Conservation (phyloP, 2,797 vertebrate genomes). For the Sebastes oblongus region DNA sequence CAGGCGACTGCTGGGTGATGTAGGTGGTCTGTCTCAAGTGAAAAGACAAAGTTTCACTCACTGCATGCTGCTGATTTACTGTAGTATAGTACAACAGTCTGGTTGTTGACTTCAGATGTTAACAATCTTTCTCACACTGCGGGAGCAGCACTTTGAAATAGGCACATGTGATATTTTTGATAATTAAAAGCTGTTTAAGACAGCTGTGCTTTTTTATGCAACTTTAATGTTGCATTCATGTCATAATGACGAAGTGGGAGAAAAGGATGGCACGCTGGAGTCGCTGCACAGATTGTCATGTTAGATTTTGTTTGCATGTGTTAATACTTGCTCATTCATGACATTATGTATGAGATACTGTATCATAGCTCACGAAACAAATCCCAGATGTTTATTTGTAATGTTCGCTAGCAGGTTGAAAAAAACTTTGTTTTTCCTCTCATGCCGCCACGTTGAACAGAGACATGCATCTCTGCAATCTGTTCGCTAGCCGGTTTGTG, state of each 20-base stretch:
- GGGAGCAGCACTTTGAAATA: not conserved
- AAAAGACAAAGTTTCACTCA: not conserved
- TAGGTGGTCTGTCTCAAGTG: constrained; percentile 32
- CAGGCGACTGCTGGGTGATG: not conserved
- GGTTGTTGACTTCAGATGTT: not conserved
- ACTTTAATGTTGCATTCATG: not conserved
- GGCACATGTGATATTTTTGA: not conserved
- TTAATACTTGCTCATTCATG: not conserved
- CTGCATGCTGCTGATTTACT: not conserved
- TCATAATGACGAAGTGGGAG: not conserved
- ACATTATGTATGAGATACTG: too few relatives aligned
- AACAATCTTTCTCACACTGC: not conserved
- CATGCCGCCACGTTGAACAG: too few relatives aligned
- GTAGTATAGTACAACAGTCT: not conserved
- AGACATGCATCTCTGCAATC: too few relatives aligned
- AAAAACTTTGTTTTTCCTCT: too few relatives aligned
- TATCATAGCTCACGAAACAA: too few relatives aligned
- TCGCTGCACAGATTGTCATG: not conserved
- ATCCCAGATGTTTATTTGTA: too few relatives aligned
- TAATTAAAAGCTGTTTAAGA: not conserved
- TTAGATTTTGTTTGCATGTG: not conserved
- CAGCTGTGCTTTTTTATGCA: not conserved
- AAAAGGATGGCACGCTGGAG: not conserved
- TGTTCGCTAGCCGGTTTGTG: too few relatives aligned
- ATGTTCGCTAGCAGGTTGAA: too few relatives aligned